A percentile compares a stretch with the other conserved stretches of the same genome.
These are phyloP conservation scores for Epinotia nisella DNA, from an alignment of 2,888 invertebrate species.

Conservation along the genomic window DNA sequence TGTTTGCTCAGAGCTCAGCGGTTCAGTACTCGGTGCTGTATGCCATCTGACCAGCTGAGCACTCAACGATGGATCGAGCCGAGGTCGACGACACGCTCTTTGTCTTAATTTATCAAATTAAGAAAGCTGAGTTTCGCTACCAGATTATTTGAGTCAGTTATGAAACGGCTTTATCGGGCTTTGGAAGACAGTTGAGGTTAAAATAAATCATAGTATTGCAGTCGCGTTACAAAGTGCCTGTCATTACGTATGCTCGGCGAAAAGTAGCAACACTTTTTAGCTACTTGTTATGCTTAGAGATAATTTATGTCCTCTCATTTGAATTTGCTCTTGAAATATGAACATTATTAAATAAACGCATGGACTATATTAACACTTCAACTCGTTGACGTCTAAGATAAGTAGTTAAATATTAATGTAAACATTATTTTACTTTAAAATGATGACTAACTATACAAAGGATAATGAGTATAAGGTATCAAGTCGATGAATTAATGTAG, in stretches of 20 bases:
- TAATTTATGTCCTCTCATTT: slow-evolving; percentile 26
- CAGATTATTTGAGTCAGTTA: slow-evolving; percentile 14
- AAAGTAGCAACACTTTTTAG: slow-evolving; percentile 24
- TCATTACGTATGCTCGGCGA: slow-evolving; percentile 23
- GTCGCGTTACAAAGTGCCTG: slow-evolving; percentile 18
- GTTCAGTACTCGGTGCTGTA: slow-evolving; percentile 25
- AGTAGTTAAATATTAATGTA: not conserved
- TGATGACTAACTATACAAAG: not conserved
- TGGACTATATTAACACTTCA: slow-evolving; percentile 11
- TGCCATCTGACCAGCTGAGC: slow-evolving; percentile 34
- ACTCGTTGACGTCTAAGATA: not conserved
- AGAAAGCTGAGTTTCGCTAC: slow-evolving; percentile 38
- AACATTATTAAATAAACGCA: slow-evolving; percentile 1
- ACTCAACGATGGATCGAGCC: slow-evolving; percentile 43
- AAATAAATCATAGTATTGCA: slow-evolving; percentile 28
- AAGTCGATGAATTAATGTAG: too few relatives aligned
- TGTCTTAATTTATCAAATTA: slow-evolving; percentile 43
- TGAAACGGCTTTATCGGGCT: slow-evolving; percentile 28
- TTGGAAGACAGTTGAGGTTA: slow-evolving; percentile 25
- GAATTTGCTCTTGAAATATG: slow-evolving; percentile 28
- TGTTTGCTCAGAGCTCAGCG: slow-evolving; percentile 67
- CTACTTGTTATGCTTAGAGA: slow-evolving; percentile 16
- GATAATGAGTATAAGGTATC: too few relatives aligned
- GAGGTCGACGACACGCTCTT: slow-evolving; percentile 45
- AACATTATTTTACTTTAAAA: not conserved